Conservation (phyloP, 2,888 invertebrate genomes). For the Helobdella robusta region DNA sequence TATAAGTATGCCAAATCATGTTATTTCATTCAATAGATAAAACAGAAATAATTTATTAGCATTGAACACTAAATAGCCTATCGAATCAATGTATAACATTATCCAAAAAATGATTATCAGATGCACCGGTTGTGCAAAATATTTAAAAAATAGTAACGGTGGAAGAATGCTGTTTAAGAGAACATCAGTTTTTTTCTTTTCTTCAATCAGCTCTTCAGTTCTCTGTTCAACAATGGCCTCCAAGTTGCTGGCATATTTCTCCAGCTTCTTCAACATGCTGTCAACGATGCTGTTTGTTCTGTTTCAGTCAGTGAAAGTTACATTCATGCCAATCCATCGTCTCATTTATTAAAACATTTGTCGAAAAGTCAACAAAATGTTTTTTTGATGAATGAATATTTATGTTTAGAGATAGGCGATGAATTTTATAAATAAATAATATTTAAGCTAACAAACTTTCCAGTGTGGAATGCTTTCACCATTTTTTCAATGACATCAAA, state of each 20-base stretch:
- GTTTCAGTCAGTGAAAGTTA: too few species aligned
- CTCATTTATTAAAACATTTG: too few species aligned
- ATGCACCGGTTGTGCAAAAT: neutral
- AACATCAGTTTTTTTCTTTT: conserved; percentile 10
- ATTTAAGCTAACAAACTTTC: neutral
- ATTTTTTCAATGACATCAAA: conserved; percentile 7
- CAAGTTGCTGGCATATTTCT: conserved; percentile 23
- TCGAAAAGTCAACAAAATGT: neutral
- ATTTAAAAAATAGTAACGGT: neutral
- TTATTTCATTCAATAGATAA: too few species aligned
- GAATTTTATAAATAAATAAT: neutral
- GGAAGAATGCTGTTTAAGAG: conserved; percentile 10
- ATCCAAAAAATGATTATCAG: too few species aligned
- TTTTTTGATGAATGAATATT: too few species aligned
- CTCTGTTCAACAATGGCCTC: neutral
- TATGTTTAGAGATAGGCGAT: too few species aligned
- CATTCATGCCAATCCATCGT: too few species aligned
- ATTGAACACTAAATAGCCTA: too few species aligned
- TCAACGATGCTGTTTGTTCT: neutral
- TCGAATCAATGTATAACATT: too few species aligned
- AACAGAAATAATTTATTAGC: too few species aligned
- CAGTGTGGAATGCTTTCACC: neutral
- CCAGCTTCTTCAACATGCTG: conserved; percentile 18
- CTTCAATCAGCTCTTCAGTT: conserved; percentile 10
- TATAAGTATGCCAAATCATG: too few species aligned